Conservation (phyloP, 53 echinoderm and acorn worm species). For the Zoroaster sp. region DNA sequence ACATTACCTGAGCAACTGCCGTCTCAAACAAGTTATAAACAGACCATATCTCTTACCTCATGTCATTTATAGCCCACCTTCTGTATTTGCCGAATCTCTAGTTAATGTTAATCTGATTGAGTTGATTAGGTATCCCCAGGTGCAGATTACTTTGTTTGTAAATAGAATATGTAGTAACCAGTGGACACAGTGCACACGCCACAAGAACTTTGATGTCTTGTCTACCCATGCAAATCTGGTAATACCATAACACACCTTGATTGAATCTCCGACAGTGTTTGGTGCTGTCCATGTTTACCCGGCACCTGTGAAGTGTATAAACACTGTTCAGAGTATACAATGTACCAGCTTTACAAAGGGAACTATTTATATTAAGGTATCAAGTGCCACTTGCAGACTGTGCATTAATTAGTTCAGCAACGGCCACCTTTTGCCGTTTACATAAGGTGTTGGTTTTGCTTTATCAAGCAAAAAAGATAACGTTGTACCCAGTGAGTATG, state of each 20-base stretch:
- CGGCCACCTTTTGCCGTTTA: not conserved
- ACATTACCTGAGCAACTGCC: too few species aligned
- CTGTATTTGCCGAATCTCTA: not conserved
- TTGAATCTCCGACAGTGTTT: not conserved
- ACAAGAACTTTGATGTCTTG: not conserved
- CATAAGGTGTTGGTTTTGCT: slow-evolving; percentile 5
- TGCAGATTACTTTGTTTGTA: not conserved
- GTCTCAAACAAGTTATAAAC: too few species aligned
- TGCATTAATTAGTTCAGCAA: not conserved
- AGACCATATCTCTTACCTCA: too few species aligned
- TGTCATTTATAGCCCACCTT: too few species aligned
- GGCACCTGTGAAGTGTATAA: slow-evolving; percentile 11
- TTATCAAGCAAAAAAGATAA: slow-evolving; percentile 8
- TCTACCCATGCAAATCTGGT: not conserved
- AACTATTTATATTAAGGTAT: not conserved
- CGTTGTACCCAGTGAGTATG: not conserved
- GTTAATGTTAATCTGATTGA: too few species aligned
- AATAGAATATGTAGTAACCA: not conserved
- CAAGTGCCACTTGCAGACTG: not conserved
- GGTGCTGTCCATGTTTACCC: not conserved
- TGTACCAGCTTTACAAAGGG: not conserved
- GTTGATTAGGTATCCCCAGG: too few species aligned
- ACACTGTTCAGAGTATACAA: not conserved
- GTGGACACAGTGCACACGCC: not conserved
- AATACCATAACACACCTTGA: not conserved